A percentile compares a stretch with the other conserved stretches of the same genome.
Evolutionary conservation across 2,113 vertebrate genomes (phyloP).

Genomic region (Aptenodytes patagonicus): DNA sequence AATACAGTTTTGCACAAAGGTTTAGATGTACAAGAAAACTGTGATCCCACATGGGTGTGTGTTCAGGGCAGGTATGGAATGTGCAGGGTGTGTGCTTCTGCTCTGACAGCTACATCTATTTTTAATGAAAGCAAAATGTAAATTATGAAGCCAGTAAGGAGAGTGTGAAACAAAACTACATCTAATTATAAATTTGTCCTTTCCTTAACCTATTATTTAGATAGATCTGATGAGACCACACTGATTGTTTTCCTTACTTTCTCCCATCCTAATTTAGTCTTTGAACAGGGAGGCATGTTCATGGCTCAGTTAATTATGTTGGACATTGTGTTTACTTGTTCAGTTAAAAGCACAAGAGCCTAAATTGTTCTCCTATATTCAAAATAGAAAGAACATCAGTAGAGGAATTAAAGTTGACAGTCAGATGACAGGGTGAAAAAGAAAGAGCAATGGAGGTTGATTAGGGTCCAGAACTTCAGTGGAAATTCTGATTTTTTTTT

Average conservation of each 20-base stretch:
- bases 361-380: neutral
- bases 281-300: neutral
- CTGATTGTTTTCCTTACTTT: neutral
- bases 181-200: slow-evolving; percentile 1
- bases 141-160: neutral
- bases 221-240: neutral
- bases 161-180: neutral
- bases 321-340: neutral
- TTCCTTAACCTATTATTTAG: neutral
- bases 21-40: neutral
- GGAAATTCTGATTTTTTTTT: neutral
- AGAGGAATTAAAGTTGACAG: neutral
- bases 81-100: neutral
- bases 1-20: neutral
- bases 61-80: neutral
- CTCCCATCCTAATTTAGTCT: neutral
- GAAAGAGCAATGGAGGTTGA: neutral
- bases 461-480: neutral
- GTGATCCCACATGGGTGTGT: neutral
- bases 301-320: neutral
- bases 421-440: neutral
- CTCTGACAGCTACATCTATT: neutral
- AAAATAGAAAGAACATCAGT: neutral
- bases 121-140: neutral
- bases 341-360: neutral